Evolutionary conservation across 2,888 invertebrate genomes (phyloP), one percentile per base, ranked within the genome.

Genomic region (Campoplex capitator): DNA sequence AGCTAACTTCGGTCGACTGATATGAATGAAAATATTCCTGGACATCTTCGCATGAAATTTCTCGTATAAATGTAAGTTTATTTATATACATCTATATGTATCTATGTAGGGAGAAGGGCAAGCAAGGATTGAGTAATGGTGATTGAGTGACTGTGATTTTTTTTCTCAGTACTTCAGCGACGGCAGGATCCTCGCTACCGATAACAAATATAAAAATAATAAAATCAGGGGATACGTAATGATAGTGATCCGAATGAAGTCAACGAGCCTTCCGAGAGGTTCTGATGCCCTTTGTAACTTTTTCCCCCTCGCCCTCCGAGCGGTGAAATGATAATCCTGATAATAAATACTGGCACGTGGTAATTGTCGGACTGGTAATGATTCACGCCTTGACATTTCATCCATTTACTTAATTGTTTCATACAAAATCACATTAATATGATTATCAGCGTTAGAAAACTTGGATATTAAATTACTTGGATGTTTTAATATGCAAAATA

Each of bases 41-140:
- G n/a, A 32, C 28, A 58, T 13, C 3, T 67, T 38, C 35, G 71
- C 32, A 42, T 51, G 2, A 51, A 35, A 67, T 18, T 16, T 11
- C 54, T 42, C 70, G 23, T 45, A 51, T 23, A 51, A 67, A 45
- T n/a, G 71, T 35, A 18, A 11, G 42, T 42, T 58, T 42, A 42
- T 42, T 23, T 23, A 38, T 38, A 38, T 38, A 38, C 38, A 6
- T 38, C 6, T 38, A 38, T 38, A 9, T 45, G 28, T 35, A 51
- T 45, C 2, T 45, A 38, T 23, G 54, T 35, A 56, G 28, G 32
- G 56, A 38, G 42, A 70, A 65, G 51, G 35, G 70, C 45, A 70
- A 70, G 11, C n/a, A 32, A 18, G 77, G 58, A 70, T 71, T 56
- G 68, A 70, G 58, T 79, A 79, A 79, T 79, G 70, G 56, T 70